Percentiles rank a stretch among this genome's conserved stretches.
These are phyloP conservation scores for Tetraodon nigroviridis DNA, from an alignment of 2,113 vertebrate species.

Conservation along the genomic window DNA sequence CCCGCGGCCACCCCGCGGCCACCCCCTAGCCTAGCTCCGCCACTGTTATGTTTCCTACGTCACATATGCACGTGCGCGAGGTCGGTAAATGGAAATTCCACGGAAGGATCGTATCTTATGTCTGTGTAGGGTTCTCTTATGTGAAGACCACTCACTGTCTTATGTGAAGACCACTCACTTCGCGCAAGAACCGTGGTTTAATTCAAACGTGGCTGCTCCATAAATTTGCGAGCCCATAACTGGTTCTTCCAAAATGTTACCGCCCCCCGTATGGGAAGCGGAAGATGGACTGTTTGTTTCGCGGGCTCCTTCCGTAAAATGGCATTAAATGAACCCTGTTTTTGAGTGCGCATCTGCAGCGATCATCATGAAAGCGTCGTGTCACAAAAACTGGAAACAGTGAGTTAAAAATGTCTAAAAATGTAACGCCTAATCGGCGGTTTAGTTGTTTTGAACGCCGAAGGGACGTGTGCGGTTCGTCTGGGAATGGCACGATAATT, in stretches of 20 bases:
- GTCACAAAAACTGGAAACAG: conserved; percentile 9
- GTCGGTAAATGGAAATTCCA: not conserved
- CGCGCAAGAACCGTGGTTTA: not conserved
- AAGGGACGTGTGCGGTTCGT: conserved; percentile 14
- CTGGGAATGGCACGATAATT: conserved; percentile 6
- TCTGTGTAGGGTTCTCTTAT: too few species aligned
- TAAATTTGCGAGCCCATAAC: not conserved
- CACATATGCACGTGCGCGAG: not conserved
- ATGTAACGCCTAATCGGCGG: not conserved
- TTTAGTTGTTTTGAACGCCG: not conserved
- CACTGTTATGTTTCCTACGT: too few species aligned
- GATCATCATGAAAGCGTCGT: conserved; percentile 1
- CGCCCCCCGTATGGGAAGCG: conserved; percentile 52
- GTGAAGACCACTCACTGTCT: not conserved
- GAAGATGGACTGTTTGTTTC: conserved; percentile 38
- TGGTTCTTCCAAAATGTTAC: conserved; percentile 6
- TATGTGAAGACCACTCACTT: not conserved
- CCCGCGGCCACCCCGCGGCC: too few species aligned
- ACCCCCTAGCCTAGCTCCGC: too few species aligned
- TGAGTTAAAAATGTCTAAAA: conserved; percentile 4
- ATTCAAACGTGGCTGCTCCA: not conserved
- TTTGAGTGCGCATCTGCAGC: conserved; percentile 24
- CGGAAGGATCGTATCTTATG: too few species aligned
- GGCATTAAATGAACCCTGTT: conserved; percentile 20
- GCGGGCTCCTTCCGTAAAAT: conserved; percentile 45